Conservation (phyloP, 2,888 invertebrate genomes). For the Chelonus formosanus region DNA sequence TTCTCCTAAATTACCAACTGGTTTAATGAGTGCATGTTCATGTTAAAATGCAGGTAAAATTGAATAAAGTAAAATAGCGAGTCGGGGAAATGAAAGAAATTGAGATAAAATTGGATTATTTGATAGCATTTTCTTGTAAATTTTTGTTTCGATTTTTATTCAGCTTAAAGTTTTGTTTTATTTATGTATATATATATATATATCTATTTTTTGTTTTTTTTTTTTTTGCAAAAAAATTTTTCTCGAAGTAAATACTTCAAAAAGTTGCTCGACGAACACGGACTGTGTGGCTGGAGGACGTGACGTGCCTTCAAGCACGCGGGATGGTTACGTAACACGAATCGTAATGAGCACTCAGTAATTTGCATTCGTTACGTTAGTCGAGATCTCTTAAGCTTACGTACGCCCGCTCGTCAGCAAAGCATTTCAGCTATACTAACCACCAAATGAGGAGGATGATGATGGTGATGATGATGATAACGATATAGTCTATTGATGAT, state of each 20-base stretch:
- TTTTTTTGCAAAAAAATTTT: slow-evolving; percentile 2
- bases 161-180: background rate
- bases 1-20: too few relatives aligned
- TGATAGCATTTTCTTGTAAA: too few relatives aligned
- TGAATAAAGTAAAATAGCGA: too few relatives aligned
- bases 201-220: too few relatives aligned
- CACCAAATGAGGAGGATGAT: slow-evolving; percentile 8
- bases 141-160: too few relatives aligned
- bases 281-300: slow-evolving; percentile 27
- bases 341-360: slow-evolving; percentile 37
- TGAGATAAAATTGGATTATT: too few relatives aligned
- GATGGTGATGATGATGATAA: background rate
- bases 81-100: too few relatives aligned
- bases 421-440: slow-evolving; percentile 15
- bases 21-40: too few relatives aligned
- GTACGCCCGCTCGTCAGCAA: slow-evolving; percentile 21
- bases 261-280: slow-evolving; percentile 21
- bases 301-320: slow-evolving; percentile 29
- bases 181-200: background rate
- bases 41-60: too few relatives aligned
- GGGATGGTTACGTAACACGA: slow-evolving; percentile 28
- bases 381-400: slow-evolving; percentile 24
- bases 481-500: slow-evolving; percentile 1
- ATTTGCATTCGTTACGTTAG: slow-evolving; percentile 36
- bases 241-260: slow-evolving; percentile 7